Conservation (phyloP, 2,888 invertebrate genomes). For the Saturnia pavonia region DNA sequence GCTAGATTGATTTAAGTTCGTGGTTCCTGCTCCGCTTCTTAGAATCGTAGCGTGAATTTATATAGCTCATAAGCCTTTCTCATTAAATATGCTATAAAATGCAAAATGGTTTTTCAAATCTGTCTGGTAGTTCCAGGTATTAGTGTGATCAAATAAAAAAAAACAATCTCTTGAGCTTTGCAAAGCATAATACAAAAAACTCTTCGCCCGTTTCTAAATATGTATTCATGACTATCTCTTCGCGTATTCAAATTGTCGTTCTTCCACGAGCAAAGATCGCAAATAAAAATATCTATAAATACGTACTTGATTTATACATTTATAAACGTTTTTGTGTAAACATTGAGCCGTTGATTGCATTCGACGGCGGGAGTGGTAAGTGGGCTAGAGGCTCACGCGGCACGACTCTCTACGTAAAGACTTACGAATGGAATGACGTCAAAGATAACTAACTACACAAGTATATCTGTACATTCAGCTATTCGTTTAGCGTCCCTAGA, state of each 20-base stretch:
- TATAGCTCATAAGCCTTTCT: no score
- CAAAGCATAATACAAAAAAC: not conserved
- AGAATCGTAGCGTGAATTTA: no score
- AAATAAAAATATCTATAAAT: slow-evolving; percentile 9
- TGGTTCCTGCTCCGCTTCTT: no score
- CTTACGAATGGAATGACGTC: slow-evolving; percentile 14
- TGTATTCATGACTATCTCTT: not conserved
- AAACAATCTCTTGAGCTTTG: no score
- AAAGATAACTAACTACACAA: not conserved
- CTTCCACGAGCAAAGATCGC: not conserved
- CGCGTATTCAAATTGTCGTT: slow-evolving; percentile 2
- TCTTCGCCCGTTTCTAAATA: not conserved
- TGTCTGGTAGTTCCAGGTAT: no score
- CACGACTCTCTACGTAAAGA: slow-evolving; percentile 7
- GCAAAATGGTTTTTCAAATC: no score
- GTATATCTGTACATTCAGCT: slow-evolving; percentile 1
- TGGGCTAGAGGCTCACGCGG: slow-evolving; percentile 2
- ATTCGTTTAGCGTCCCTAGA: slow-evolving; percentile 4
- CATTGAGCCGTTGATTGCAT: slow-evolving; percentile 10
- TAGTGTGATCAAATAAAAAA: no score
- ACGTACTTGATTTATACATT: slow-evolving; percentile 7
- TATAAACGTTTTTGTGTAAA: slow-evolving; percentile 14
- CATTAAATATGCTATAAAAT: no score
- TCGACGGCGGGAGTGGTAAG: not conserved
- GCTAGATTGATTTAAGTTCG: no score